Evolutionary conservation across 2,888 invertebrate species (phyloP).

Genomic region (Julus scandinavius): DNA sequence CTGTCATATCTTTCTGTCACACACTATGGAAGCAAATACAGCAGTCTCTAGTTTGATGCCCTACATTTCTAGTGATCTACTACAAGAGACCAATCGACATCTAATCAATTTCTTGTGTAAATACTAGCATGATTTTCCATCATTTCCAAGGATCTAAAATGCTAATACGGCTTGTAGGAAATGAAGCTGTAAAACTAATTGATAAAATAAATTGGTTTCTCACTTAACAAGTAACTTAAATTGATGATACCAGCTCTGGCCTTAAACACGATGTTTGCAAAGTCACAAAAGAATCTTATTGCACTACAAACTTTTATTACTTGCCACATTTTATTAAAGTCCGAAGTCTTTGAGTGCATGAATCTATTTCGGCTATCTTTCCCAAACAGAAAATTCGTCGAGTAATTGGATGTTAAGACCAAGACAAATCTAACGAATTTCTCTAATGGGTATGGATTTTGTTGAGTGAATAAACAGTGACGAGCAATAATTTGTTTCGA

Average conservation of each 20-base stretch:
- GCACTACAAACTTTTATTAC: neutral
- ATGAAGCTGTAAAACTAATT: too few relatives aligned
- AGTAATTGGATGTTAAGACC: neutral
- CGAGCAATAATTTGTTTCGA: constrained; percentile 16
- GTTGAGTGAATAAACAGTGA: neutral
- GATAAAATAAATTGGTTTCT: too few relatives aligned
- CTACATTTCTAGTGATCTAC: too few relatives aligned
- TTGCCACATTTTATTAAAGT: neutral
- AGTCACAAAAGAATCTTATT: constrained; percentile 4
- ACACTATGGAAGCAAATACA: too few relatives aligned
- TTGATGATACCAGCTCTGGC: neutral
- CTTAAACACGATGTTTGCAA: neutral
- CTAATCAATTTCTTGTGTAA: too few relatives aligned
- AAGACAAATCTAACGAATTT: neutral
- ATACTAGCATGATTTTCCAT: too few relatives aligned
- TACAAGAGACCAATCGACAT: too few relatives aligned
- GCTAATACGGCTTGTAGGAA: too few relatives aligned
- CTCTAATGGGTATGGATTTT: constrained; percentile 27
- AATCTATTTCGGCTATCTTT: neutral
- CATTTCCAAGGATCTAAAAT: too few relatives aligned
- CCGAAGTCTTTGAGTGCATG: neutral
- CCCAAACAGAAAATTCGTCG: neutral
- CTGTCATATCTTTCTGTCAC: too few relatives aligned
- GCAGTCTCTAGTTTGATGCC: too few relatives aligned
- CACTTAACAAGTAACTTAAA: too few relatives aligned